A percentile compares a stretch with the other conserved stretches of the same genome.
Evolutionary conservation across 1,140 invertebrate species (phyloP).

Genomic region (Macrobrachium rosenbergii): DNA sequence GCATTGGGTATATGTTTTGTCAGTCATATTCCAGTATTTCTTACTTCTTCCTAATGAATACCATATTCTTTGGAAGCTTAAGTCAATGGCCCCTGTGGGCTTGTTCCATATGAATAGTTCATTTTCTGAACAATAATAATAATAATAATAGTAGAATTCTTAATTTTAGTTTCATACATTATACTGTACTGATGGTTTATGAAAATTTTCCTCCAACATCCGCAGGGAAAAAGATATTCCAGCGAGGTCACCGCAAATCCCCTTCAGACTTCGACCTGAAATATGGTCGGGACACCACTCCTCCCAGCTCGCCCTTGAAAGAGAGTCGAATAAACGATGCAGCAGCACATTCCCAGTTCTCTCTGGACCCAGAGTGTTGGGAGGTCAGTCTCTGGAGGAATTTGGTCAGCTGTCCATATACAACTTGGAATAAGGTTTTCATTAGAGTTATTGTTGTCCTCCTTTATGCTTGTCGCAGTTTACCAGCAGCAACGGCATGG

Average conservation of each 20-base stretch:
- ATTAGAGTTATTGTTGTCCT: no score
- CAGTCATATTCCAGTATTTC: no score
- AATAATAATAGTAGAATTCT: no score
- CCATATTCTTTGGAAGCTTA: no score
- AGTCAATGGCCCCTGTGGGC: no score
- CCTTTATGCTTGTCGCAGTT: no score
- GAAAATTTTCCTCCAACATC: background rate
- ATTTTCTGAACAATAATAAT: no score
- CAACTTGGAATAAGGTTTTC: no score
- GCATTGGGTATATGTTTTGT: no score
- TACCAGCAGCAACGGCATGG: no score
- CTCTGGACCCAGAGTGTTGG: slow-evolving; percentile 62
- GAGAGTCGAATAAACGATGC: slow-evolving; percentile 58
- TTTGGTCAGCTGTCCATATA: background rate
- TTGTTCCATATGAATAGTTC: no score
- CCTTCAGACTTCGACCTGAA: slow-evolving; percentile 85
- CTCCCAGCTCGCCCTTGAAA: slow-evolving; percentile 75
- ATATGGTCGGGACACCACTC: slow-evolving; percentile 78
- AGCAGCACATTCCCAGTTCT: slow-evolving; percentile 34
- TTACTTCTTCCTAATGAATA: no score
- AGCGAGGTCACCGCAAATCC: slow-evolving; percentile 79
- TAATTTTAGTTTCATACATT: background rate
- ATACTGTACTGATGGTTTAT: background rate
- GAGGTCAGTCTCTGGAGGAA: slow-evolving; percentile 30
- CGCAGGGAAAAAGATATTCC: slow-evolving; percentile 70